A percentile compares a stretch with the other conserved stretches of the same genome.
phyloP scores from a whole-genome alignment of 23 tunicate species.

The Phallusia fumigata region DNA sequence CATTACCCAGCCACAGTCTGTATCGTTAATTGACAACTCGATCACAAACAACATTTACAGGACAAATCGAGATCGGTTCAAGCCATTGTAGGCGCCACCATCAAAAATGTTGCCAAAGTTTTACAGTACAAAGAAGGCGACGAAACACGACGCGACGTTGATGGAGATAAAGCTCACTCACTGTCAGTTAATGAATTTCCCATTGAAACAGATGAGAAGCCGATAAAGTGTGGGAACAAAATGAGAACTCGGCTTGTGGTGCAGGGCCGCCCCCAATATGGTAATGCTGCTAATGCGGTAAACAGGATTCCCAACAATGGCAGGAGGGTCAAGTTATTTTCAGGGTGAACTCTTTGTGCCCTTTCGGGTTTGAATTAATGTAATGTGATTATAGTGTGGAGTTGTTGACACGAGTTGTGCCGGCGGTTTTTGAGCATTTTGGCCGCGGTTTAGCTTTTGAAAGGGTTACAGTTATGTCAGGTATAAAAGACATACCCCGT shows the following conservation, averaged over 20 bases:
- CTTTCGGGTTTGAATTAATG: not conserved
- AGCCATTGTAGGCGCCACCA: too few relatives aligned
- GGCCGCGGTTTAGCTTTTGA: too few relatives aligned
- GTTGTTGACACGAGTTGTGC: not conserved
- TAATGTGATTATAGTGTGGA: not conserved
- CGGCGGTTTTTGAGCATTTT: too few relatives aligned
- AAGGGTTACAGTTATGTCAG: too few relatives aligned
- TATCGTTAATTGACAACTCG: too few relatives aligned
- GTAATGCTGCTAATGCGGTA: not conserved
- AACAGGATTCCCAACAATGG: not conserved
- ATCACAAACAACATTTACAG: too few relatives aligned
- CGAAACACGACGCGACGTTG: not conserved
- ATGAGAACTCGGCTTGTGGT: not conserved
- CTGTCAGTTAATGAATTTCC: not conserved
- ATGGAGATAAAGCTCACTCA: not conserved
- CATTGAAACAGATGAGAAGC: not conserved
- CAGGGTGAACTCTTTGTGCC: not conserved
- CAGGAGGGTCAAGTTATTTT: not conserved
- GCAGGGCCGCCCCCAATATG: not conserved
- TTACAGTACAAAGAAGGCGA: too few relatives aligned
- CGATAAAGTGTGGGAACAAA: not conserved
- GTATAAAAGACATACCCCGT: too few relatives aligned
- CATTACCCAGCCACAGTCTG: too few relatives aligned
- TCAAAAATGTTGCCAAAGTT: too few relatives aligned
- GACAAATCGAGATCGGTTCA: too few relatives aligned